Base-by-base conservation (phyloP, 2,797 vertebrate species). In the Hafferia zeledoni region DNA sequence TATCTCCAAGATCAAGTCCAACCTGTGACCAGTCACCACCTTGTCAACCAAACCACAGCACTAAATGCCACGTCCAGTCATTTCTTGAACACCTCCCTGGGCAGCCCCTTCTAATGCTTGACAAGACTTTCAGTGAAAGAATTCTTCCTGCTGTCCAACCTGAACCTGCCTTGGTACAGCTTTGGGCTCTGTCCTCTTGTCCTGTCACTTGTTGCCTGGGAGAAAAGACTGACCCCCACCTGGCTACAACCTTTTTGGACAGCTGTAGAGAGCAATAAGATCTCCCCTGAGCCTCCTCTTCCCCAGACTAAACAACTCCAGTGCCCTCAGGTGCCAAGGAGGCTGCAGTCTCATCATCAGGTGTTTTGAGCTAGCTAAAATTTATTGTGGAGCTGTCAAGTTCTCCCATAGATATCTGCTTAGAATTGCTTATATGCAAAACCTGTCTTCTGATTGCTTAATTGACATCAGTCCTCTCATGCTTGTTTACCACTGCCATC, bases 381-480 rank as follows among this genome's bases (percentile, higher is more conserved):
- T 56, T 70, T 41, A 5, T 49, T 39, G 35, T 46, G 53, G 35
- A 68, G 37, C n/a, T 56, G 2, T 49, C 69, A 33, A 41, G 18
- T 17, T 87, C 37, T 81, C 24, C 35, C 3, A 4, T 43, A 18
- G 14, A 4, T 20, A 31, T 43, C 33, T 68, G 25, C 24, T 81
- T 53, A 30, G 52, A 69, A 19, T 59, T 65, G 33, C 5, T 57
- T 74, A 87, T 33, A 50, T n/a, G 20, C 16, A 64, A 47, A 81
- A 41, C 16, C 74, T 55, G 8, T 31, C 30, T 60, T 63, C 61
- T 44, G 18, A 35, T 10, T 56, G 49, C 22, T 91, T 22, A 50
- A 27, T 49, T 74, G 18, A 14, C 5, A 4, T 22, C 9, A 74
- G 30, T 12, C 10, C 11, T 50, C 23, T 37, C 0, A 0, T 16